phyloP scores from a whole-genome alignment of 2,797 vertebrate species.

The Lophius americanus region DNA sequence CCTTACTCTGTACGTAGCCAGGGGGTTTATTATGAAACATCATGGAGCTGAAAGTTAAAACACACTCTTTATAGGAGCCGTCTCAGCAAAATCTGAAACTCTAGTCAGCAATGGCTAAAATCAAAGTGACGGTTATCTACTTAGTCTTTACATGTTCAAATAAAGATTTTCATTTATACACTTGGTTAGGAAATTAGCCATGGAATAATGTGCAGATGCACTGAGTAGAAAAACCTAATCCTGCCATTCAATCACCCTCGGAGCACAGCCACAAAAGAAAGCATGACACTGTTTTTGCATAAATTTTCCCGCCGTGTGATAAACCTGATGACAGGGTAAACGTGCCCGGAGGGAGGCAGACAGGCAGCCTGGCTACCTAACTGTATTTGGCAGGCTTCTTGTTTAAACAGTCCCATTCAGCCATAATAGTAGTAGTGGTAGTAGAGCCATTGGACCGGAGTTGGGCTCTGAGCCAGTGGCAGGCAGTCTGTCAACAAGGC shows the following conservation, averaged over 20 bases:
- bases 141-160: too few species aligned
- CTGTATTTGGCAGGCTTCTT: slow-evolving; percentile 42
- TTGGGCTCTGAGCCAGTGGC: slow-evolving; percentile 53
- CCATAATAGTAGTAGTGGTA: slow-evolving; percentile 4
- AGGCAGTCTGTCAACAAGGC: slow-evolving; percentile 58
- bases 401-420: slow-evolving; percentile 37
- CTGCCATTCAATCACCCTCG: background rate
- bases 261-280: background rate
- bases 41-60: too few species aligned
- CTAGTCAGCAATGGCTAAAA: too few species aligned
- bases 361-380: slow-evolving; percentile 23
- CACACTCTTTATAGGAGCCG: too few species aligned
- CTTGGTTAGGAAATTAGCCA: too few species aligned
- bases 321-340: slow-evolving; percentile 12
- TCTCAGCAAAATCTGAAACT: too few species aligned
- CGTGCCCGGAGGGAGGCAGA: slow-evolving; percentile 17
- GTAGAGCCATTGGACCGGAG: slow-evolving; percentile 37
- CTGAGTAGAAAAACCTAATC: background rate
- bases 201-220: too few species aligned
- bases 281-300: background rate
- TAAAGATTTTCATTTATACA: background rate
- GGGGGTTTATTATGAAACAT: too few species aligned
- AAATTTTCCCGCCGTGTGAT: too few species aligned
- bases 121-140: too few species aligned
- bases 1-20: too few species aligned